phyloP scores from a whole-genome alignment of 2,888 invertebrate species.

The Yponomeuta evonymella region DNA sequence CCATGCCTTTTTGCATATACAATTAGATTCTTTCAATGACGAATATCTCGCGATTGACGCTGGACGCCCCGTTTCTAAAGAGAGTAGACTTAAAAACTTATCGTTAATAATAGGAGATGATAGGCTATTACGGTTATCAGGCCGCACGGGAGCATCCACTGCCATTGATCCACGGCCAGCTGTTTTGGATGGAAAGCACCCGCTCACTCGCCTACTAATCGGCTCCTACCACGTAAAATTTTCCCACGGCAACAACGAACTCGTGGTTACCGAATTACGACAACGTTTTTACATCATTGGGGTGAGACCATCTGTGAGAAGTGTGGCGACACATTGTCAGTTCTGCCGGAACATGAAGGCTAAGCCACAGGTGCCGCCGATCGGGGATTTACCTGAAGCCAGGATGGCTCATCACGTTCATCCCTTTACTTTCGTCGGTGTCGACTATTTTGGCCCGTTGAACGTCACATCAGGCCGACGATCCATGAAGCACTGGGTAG shows the following conservation, averaged over 20 bases:
- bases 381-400: not conserved
- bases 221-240: not conserved
- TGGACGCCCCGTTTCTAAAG: too few species aligned
- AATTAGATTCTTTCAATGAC: not conserved
- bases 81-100: too few species aligned
- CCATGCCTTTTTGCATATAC: not conserved
- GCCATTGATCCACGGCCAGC: not conserved
- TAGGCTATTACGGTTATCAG: too few species aligned
- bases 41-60: too few species aligned
- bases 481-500: not conserved
- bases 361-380: not conserved
- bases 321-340: not conserved
- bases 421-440: not conserved
- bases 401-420: not conserved
- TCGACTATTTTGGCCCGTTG: slow-evolving; percentile 1
- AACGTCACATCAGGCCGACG: not conserved
- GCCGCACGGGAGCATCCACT: too few species aligned
- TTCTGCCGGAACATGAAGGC: not conserved
- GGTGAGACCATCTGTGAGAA: not conserved
- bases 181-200: not conserved
- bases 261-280: not conserved
- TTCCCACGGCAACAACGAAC: not conserved
- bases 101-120: too few species aligned
- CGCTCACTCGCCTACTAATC: not conserved
- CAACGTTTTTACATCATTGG: not conserved